Conservation (phyloP, 2,797 vertebrate genomes). For the Pangasius sanitwongsei region DNA sequence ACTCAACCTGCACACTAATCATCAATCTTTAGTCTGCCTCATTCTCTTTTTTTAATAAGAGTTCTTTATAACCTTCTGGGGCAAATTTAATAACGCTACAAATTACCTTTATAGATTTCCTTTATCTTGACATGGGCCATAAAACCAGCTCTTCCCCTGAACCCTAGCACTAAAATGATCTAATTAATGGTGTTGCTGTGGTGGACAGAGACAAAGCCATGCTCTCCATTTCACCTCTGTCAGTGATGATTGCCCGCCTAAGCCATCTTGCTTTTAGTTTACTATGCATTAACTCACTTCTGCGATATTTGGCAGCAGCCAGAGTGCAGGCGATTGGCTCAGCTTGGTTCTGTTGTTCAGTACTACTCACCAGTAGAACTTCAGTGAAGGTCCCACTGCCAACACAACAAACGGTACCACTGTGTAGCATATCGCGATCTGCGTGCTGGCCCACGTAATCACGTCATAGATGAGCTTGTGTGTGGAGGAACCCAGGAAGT, state of each 20-base stretch:
- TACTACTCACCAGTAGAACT: conserved; percentile 91
- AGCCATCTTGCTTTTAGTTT: conserved; percentile 1
- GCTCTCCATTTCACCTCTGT: conserved; percentile 30
- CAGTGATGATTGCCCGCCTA: neutral
- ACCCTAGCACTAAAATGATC: conserved; percentile 60
- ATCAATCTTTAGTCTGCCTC: neutral
- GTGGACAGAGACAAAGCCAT: conserved; percentile 32
- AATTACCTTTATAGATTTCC: conserved; percentile 57
- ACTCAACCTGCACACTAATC: neutral
- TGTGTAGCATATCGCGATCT: conserved; percentile 94
- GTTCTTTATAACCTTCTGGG: conserved; percentile 51
- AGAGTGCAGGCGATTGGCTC: neutral
- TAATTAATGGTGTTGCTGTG: conserved; percentile 59
- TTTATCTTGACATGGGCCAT: conserved; percentile 54
- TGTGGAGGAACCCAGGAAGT: conserved; percentile 82
- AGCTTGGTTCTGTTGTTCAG: neutral
- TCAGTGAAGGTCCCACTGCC: conserved; percentile 86
- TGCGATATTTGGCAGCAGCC: neutral
- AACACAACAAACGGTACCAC: conserved; percentile 96
- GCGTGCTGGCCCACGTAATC: conserved; percentile 89
- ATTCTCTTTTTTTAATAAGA: conserved; percentile 46
- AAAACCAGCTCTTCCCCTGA: conserved; percentile 41
- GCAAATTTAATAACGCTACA: conserved; percentile 54
- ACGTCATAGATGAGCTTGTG: conserved; percentile 87
- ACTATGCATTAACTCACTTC: neutral